phyloP scores from a whole-genome alignment of 2,888 invertebrate genomes.

The Lepidonotus clava region DNA sequence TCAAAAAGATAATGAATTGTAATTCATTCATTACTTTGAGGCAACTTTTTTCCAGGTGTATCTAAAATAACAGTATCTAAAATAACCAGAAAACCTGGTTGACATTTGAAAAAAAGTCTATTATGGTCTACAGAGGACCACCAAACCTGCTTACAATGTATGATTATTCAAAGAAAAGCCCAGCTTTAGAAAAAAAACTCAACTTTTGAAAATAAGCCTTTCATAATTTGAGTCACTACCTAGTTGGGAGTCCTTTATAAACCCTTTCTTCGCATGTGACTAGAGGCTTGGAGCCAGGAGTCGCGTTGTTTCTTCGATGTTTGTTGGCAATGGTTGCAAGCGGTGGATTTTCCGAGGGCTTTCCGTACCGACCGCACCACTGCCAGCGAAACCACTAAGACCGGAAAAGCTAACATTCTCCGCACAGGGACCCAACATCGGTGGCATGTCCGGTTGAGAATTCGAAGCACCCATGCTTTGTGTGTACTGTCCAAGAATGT shows the following conservation, averaged over 20 bases:
- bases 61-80: too few relatives aligned
- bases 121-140: background rate
- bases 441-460: too few relatives aligned
- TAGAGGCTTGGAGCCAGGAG: background rate
- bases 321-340: slow-evolving; percentile 2
- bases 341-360: background rate
- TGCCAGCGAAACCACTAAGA: background rate
- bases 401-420: background rate
- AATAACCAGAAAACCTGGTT: too few relatives aligned
- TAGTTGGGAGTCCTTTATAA: background rate
- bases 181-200: background rate
- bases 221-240: background rate
- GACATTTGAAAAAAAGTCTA: too few relatives aligned
- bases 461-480: too few relatives aligned
- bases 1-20: too few relatives aligned
- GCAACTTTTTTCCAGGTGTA: too few relatives aligned
- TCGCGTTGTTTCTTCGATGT: slow-evolving; percentile 22
- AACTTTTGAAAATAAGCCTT: background rate
- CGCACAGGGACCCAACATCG: too few relatives aligned
- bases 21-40: too few relatives aligned
- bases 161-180: background rate
- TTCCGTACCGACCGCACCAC: background rate
- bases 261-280: background rate
- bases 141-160: background rate
- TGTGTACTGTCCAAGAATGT: too few relatives aligned